A percentile compares a stretch with the other conserved stretches of the same genome.
Evolutionary conservation across 2,888 invertebrate genomes (phyloP).

Genomic region (Acronicta leporina): DNA sequence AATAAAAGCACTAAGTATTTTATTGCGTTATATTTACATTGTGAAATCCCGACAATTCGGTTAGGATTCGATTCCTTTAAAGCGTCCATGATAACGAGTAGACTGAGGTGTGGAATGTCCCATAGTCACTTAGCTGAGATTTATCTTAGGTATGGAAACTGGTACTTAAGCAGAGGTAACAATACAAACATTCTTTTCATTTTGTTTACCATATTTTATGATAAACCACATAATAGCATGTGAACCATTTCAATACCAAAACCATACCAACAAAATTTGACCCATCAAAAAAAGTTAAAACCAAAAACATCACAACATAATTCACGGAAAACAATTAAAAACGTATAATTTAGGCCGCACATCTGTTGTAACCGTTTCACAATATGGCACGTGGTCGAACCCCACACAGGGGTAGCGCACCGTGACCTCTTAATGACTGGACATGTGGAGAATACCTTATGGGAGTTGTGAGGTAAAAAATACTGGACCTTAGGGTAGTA

Average conservation of each 20-base stretch:
- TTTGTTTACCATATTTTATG: too few relatives aligned
- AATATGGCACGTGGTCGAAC: slow-evolving; percentile 70
- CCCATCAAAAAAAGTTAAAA: slow-evolving; percentile 50
- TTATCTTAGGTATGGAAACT: too few relatives aligned
- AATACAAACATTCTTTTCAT: too few relatives aligned
- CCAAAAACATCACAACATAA: slow-evolving; percentile 68
- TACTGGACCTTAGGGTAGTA: slow-evolving; percentile 10
- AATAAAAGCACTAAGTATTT: too few relatives aligned
- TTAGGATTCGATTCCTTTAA: too few relatives aligned
- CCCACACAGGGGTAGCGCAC: slow-evolving; percentile 49
- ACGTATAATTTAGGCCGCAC: slow-evolving; percentile 60
- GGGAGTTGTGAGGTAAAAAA: slow-evolving; percentile 35
- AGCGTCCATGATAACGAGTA: too few relatives aligned
- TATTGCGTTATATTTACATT: too few relatives aligned
- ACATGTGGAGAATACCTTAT: slow-evolving; percentile 53
- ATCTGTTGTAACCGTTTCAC: slow-evolving; percentile 71
- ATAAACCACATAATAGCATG: too few relatives aligned
- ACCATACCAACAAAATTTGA: slow-evolving; percentile 2
- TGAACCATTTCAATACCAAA: slow-evolving; percentile 11
- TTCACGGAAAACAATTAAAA: slow-evolving; percentile 73
- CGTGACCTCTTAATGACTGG: slow-evolving; percentile 54
- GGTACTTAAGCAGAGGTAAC: too few relatives aligned
- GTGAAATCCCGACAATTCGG: too few relatives aligned
- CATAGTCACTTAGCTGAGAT: too few relatives aligned
- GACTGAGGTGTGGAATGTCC: too few relatives aligned